Conservation (phyloP, 2,113 vertebrate genomes). For the Datnioides undecimradiatus region DNA sequence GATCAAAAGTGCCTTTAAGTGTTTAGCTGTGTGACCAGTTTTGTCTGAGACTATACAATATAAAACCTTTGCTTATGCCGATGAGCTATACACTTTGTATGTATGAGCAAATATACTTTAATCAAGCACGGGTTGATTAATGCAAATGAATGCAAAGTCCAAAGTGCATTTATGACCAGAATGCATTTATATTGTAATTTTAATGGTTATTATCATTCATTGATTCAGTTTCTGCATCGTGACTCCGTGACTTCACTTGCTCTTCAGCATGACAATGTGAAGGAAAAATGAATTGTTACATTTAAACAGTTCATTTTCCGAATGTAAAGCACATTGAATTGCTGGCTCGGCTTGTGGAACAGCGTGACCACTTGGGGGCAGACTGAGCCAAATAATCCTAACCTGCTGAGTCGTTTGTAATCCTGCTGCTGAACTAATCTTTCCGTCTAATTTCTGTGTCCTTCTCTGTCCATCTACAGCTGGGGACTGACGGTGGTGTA, state of each 20-base stretch:
- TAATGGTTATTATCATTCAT: background rate
- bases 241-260: background rate
- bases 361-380: conserved; percentile 65
- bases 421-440: background rate
- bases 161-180: background rate
- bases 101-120: background rate
- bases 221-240: too few species aligned
- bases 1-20: background rate
- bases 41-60: background rate
- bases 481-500: conserved; percentile 93
- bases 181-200: background rate
- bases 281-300: conserved; percentile 7
- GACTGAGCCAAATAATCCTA: conserved; percentile 15
- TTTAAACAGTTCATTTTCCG: background rate
- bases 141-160: background rate
- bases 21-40: background rate
- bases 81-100: too few species aligned
- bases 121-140: background rate
- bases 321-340: background rate
- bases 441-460: conserved; percentile 26
- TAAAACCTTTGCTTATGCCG: background rate
- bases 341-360: background rate
- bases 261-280: background rate
- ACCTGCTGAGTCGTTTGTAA: background rate
- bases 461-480: conserved; percentile 76